These are phyloP conservation scores for Pherbina coryleti DNA, from an alignment of 2,888 invertebrate genomes.

Conservation along the genomic window DNA sequence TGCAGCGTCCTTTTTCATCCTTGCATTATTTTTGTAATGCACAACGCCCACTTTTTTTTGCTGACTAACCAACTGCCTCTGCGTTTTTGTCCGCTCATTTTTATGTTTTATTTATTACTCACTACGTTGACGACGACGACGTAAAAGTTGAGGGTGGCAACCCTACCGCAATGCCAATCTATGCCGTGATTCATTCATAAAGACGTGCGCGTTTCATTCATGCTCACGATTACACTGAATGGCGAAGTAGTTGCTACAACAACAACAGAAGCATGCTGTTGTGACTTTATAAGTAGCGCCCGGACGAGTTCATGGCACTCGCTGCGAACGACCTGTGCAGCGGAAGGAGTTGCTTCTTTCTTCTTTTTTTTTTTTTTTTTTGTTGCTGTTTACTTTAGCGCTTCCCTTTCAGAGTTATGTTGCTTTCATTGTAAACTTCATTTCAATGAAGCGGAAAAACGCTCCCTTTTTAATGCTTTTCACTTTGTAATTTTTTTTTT, in stretches of 20 bases:
- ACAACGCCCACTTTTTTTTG: not conserved
- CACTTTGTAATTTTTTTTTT: not conserved
- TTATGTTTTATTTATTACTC: not conserved
- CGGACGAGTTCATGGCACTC: constrained; percentile 26
- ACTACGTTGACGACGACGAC: not conserved
- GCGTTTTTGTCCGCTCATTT: not conserved
- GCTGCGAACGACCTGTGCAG: constrained; percentile 2
- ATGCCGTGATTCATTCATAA: constrained; percentile 49
- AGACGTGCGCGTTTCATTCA: constrained; percentile 47
- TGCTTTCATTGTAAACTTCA: constrained; percentile 2
- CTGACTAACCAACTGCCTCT: not conserved
- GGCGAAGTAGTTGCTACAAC: not conserved
- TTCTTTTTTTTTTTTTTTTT: not conserved
- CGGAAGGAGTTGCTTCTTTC: not conserved
- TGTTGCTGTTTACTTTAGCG: constrained; percentile 11
- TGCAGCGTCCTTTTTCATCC: too few species aligned
- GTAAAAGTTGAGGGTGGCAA: constrained; percentile 20
- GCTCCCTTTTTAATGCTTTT: constrained; percentile 3
- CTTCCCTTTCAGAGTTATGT: not conserved
- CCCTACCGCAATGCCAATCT: constrained; percentile 3
- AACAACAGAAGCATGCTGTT: not conserved
- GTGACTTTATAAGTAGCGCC: constrained; percentile 12
- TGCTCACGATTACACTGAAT: constrained; percentile 14
- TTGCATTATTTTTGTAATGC: not conserved
- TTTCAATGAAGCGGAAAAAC: constrained; percentile 31